A percentile compares a stretch with the other conserved stretches of the same genome.
Evolutionary conservation across 2,888 invertebrate genomes (phyloP).

Genomic region (Drosophila parthenogenetica): DNA sequence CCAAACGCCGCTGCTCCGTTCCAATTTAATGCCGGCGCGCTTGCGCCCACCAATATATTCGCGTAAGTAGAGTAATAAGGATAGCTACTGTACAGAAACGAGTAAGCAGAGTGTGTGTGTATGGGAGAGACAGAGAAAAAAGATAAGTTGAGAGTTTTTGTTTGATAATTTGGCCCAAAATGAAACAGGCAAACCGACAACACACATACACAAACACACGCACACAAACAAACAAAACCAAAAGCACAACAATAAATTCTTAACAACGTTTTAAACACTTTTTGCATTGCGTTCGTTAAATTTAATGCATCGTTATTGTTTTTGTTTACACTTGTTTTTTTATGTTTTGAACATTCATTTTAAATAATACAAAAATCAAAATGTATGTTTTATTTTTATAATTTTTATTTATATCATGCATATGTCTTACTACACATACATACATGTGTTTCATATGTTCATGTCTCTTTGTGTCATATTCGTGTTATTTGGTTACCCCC

Average conservation of each 20-base stretch:
- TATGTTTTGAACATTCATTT: slow-evolving; percentile 27
- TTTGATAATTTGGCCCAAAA: slow-evolving; percentile 37
- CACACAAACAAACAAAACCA: slow-evolving; percentile 19
- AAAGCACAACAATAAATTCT: slow-evolving; percentile 27
- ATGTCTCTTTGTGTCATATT: slow-evolving; percentile 29
- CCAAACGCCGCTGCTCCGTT: slow-evolving; percentile 84
- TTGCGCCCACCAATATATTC: slow-evolving; percentile 84
- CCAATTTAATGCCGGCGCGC: slow-evolving; percentile 84
- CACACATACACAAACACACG: slow-evolving; percentile 6
- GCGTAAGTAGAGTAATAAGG: slow-evolving; percentile 83
- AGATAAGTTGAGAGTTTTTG: slow-evolving; percentile 22
- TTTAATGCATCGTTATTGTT: slow-evolving; percentile 24
- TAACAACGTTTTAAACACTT: slow-evolving; percentile 28
- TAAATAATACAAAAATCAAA: slow-evolving; percentile 13
- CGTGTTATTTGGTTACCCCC: slow-evolving; percentile 7
- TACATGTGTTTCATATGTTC: slow-evolving; percentile 18
- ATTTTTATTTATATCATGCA: slow-evolving; percentile 1
- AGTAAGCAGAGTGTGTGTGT: slow-evolving; percentile 5
- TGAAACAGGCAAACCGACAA: slow-evolving; percentile 26
- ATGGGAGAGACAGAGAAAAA: slow-evolving; percentile 5
- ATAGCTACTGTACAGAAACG: slow-evolving; percentile 4
- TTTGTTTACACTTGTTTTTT: slow-evolving; percentile 6
- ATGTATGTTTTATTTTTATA: not conserved
- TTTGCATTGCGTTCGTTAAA: slow-evolving; percentile 43
- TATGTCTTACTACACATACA: not conserved